A percentile compares a stretch with the other conserved stretches of the same genome.
phyloP scores from a whole-genome alignment of 2,797 vertebrate genomes.

The Thamnophis elegans region DNA sequence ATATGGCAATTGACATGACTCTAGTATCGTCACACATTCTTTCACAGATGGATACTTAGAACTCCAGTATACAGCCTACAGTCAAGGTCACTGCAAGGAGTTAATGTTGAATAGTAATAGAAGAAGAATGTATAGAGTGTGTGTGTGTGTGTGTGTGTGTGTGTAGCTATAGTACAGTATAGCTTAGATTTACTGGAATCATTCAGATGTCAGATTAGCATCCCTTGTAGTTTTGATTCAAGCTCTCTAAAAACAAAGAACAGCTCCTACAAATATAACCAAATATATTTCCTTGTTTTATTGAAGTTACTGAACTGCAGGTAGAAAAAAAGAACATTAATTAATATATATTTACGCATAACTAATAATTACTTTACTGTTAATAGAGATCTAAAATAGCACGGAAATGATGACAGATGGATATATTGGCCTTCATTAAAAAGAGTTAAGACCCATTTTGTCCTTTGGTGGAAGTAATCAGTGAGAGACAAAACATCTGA shows the following conservation, averaged over 20 bases:
- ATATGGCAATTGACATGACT: neutral
- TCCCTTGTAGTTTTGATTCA: constrained; percentile 56
- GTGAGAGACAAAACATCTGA: constrained; percentile 8
- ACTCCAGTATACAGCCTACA: constrained; percentile 38
- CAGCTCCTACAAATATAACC: constrained; percentile 39
- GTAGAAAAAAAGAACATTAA: constrained; percentile 20
- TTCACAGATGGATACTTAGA: neutral
- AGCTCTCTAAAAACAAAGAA: constrained; percentile 30
- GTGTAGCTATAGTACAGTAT: constrained; percentile 43
- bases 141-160: neutral
- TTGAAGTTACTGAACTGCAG: constrained; percentile 31
- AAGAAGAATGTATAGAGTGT: constrained; percentile 52
- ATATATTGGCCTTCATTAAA: constrained; percentile 70
- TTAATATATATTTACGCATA: constrained; percentile 50
- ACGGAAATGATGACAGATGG: constrained; percentile 43
- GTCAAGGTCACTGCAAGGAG: constrained; percentile 22
- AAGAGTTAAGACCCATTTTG: constrained; percentile 4
- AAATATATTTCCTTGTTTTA: neutral
- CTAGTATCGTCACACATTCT: neutral
- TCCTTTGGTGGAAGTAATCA: constrained; percentile 36
- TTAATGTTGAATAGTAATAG: constrained; percentile 45
- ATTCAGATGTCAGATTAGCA: constrained; percentile 49
- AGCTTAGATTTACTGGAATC: constrained; percentile 54
- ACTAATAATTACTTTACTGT: constrained; percentile 30
- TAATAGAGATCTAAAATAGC: constrained; percentile 47